Evolutionary conservation across 1,140 invertebrate genomes (phyloP).

Genomic region (Zophobas morio): DNA sequence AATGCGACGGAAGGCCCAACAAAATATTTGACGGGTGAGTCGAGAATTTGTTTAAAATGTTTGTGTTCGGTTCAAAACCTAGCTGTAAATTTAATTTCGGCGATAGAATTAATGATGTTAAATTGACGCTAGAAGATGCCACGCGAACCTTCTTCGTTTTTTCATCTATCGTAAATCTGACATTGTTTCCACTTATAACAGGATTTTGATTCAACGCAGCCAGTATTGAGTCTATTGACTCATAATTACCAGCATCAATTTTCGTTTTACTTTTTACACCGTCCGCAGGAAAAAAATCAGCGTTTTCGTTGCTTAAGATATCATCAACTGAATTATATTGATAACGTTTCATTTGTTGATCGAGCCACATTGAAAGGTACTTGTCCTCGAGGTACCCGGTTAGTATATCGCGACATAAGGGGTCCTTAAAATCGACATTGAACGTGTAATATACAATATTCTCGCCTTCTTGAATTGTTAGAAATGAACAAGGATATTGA

Average conservation of each 20-base stretch:
- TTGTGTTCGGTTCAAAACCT: slow-evolving; percentile 55
- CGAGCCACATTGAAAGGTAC: not conserved
- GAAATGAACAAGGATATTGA: slow-evolving; percentile 15
- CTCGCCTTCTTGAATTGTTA: not conserved
- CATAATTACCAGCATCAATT: slow-evolving; percentile 28
- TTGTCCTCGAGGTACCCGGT: not conserved
- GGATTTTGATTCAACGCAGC: not conserved
- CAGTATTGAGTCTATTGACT: slow-evolving; percentile 11
- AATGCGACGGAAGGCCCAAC: slow-evolving; percentile 57
- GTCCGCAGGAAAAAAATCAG: no score
- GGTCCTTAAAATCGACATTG: no score
- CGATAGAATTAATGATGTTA: slow-evolving; percentile 51
- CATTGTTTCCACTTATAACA: not conserved
- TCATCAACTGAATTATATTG: no score
- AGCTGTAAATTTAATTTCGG: slow-evolving; percentile 53
- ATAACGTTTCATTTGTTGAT: no score
- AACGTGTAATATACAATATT: not conserved
- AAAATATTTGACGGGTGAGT: slow-evolving; percentile 57
- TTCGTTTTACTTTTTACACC: not conserved
- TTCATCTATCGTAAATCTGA: not conserved
- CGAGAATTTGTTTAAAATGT: slow-evolving; percentile 48
- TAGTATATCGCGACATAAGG: no score
- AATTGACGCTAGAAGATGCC: not conserved
- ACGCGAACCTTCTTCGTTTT: not conserved
- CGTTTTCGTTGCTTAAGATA: no score